Base-by-base conservation (phyloP, 2,113 vertebrate species). In the Macrotus californicus region DNA sequence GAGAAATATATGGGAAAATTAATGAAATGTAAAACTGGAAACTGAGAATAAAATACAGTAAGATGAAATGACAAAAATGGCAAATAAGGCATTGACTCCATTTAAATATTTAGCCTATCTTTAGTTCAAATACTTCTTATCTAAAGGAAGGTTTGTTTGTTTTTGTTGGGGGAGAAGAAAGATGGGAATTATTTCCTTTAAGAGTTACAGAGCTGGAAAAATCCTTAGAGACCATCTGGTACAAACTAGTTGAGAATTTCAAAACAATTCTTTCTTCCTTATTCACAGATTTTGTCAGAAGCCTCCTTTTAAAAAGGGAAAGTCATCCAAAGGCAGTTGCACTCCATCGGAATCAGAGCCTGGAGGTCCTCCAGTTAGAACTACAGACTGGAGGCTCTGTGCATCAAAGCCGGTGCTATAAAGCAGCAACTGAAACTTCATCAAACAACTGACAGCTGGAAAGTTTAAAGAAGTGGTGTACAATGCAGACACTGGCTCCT, bases 1-100 rank as follows among this genome's bases (percentile, higher is more conserved):
- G 69, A 88, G 39, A 72, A 95, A 81, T n/a, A 94, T 36, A 76
- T 6, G 15, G 41, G 0, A 0, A 73, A 97, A 76, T 67, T 59
- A 88, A 52, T 56, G 56, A 97, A 93, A 59, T 50, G 29, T 93
- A 79, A 94, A 97, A 76, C 67, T 96, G 52, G 41, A 93, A 66
- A 95, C 66, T 94, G 84, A 96, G 95, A 94, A 89, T 52, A 59
- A 92, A 91, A 86, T 80, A 43, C 26, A 87, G 67, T 75, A 95
- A 92, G 22, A 66, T 72, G 29, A 91, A 96, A 84, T 95, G 93
- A 61, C 41, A 94, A 91, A 86, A 97, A 95, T 95, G 82, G 46
- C 87, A 91, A 96, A 56, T 18, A 87, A 70, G 56, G 61, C 54
- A 75, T 46, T 80, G 36, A 90, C 81, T 91, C 94, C 56, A 16